Base-by-base conservation (phyloP, 30 jellyfish, hydroid and myxozoan genomes). In the Aurelia sp. region DNA sequence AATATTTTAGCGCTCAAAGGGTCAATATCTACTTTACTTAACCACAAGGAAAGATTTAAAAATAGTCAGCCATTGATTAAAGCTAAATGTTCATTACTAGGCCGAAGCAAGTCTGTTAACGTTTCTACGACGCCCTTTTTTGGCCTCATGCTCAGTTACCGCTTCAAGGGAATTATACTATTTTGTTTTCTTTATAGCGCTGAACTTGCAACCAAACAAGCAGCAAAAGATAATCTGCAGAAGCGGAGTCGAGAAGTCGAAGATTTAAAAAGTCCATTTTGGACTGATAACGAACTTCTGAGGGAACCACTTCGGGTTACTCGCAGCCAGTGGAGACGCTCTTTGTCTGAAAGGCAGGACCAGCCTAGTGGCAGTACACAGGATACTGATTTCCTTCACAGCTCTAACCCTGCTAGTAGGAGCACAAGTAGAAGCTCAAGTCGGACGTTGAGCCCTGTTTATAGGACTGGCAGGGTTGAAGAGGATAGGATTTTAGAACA, bases 241-340 rank as follows among this genome's bases (percentile, higher is more conserved):
- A 84, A 63, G 52, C 72, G 88, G 77, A 84, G 71, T 62, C 74
- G 76, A 72, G 88, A 84, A 66, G 82, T 76, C 12, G 82, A 72
- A 35, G 62, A 63, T n/a, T 63, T 63, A 19, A 64, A 40, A 18
- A 61, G 61, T n/a, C 16, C 59, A 11, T 44, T 61, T 10, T 76
- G 60, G 16, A 62, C 44, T 63, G 71, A 63, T 63, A 59, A 60
- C 93, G 80, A 67, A 41, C 65, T 72, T 44, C 78, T 84, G 38
- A 50, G 41, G 9, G 86, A 84, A 76, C 82, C 93, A 9, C 52
- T 68, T 21, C 48, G 93, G 52, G 93, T 84, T 22, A 84, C 93
- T 8, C 87, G 93, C 13, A 84, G 93, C 69, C 93, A 84, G 93
- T 84, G 93, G 93, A 63, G 93, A 58, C 87, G 88, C 15, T 72